Base-by-base conservation (phyloP, 2,888 invertebrate species). In the Opisthograptis luteolata region DNA sequence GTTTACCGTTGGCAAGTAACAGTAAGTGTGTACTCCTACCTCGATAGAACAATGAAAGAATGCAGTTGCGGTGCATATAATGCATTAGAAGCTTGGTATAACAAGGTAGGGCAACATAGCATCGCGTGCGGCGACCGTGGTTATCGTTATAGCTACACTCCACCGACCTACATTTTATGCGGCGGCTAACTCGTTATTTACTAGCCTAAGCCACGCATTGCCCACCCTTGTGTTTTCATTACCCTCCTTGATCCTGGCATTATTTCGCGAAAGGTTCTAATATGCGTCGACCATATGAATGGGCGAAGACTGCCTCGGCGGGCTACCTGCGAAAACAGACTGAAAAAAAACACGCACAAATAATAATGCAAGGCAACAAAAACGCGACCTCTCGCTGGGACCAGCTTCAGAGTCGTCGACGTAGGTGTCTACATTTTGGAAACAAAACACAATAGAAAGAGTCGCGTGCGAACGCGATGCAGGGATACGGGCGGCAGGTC, bases 121-220 rank as follows among this genome's bases (percentile, higher is more conserved):
- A 83, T 87, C 82, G 88, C 87, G 87, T 88, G 83, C 78, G 79
- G 43, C 41, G 67, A 67, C 67, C 60, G 64, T 66, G 45, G 73
- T 73, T 76, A 63, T 66, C 42, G 73, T 73, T 76, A 76, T 73
- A 79, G 70, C 77, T 75, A 78, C 79, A 87, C 82, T 80, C 82
- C 71, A 87, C 79, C 88, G 90, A 90, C 90, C 90, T 87, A 90
- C 84, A 89, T 90, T 84, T 89, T 90, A 90, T 89, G 80, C 89
- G 77, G 76, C 76, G 70, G 70, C 72, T 69, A 73, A 72, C 76
- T 80, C 77, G 84, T 86, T 87, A 86, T 82, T 83, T 81, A 80
- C 79, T 75, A 79, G 76, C 69, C 63, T 68, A 70, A 61, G 69
- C 66, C 81, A 86, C 84, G 81, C 84, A 83, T 70, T 57, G 61